Percentiles rank a stretch among this genome's conserved stretches.
These are phyloP conservation scores for Phrynosoma blainvillii DNA, from an alignment of 2,113 vertebrate genomes.

Conservation along the genomic window DNA sequence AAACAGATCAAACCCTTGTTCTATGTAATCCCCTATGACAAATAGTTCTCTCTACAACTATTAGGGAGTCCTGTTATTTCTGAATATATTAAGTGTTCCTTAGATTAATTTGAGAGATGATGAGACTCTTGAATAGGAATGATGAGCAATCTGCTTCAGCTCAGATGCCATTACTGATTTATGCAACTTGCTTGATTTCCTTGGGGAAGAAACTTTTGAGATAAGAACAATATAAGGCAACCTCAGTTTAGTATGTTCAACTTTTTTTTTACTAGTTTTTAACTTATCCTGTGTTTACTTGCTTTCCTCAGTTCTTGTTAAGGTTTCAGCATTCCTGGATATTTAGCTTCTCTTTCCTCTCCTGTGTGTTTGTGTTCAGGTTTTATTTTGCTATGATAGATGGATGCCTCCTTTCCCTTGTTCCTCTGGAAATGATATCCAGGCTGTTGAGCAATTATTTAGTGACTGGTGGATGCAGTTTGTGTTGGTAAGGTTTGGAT, in stretches of 20 bases:
- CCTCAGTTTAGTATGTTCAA: neutral
- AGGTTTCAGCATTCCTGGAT: neutral
- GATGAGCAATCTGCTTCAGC: neutral
- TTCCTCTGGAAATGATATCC: slow-evolving; percentile 73
- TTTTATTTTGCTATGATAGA: slow-evolving; percentile 73
- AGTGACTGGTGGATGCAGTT: slow-evolving; percentile 71
- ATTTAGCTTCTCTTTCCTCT: neutral
- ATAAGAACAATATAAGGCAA: neutral
- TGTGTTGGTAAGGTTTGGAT: slow-evolving; percentile 74
- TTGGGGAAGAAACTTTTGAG: neutral
- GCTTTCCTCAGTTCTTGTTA: slow-evolving; percentile 5
- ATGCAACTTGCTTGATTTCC: neutral
- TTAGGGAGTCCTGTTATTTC: neutral
- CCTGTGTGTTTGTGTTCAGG: slow-evolving; percentile 15
- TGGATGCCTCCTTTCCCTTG: slow-evolving; percentile 29
- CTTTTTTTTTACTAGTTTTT: slow-evolving; percentile 10
- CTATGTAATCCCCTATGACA: neutral
- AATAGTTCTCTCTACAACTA: neutral
- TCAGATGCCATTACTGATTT: neutral
- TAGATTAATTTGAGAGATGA: neutral
- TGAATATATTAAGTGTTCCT: neutral
- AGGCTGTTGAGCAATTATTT: slow-evolving; percentile 79
- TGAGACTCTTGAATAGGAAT: neutral
- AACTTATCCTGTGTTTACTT: neutral
- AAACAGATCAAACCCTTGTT: no score